Base-by-base conservation (phyloP, 2,113 vertebrate genomes). In the Cryptoleucopteryx plumbea region DNA sequence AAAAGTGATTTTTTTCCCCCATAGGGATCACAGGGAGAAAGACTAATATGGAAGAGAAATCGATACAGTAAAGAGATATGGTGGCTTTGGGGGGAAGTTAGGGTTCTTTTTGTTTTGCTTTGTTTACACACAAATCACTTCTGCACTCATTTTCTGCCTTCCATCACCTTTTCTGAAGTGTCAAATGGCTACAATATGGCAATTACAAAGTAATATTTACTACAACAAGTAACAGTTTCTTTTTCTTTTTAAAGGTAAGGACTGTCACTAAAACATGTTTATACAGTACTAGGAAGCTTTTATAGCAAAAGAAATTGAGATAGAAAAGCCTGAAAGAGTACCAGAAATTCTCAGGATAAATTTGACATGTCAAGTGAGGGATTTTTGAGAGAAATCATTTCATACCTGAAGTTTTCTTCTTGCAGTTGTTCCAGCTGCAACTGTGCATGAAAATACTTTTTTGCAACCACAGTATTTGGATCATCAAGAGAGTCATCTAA, bases 381-480 rank as follows among this genome's bases (percentile, higher is more conserved):
- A 14, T 72, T 68, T 88, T 19, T 10, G 6, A 48, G 14, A 62
- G 1, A 56, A 84, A 68, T 55, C 7, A 66, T 71, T 86, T 86
- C 38, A 31, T 96, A 99, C 99, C 99, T 99, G 98, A 99, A 99
- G 96, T 99, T 99, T 97, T 99, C 99, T 95, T 99, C 99, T 96
- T 99, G 99, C 70, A 99, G 94, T 58, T 99, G 97, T 92, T 99
- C 99, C 17, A 99, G 91, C 88, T 99, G 99, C 53, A 99, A 96
- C 93, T 99, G 99, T 52, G 99, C 98, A 92, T 98, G 98, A 91
- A 98, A 99, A 97, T 99, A 99, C 91, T 99, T 99, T 90, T 98
- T 99, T 42, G 99, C 98, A 66, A 99, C 99, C 50, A 98, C 94
- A 12, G 98, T 99, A 97, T 97, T 99, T 50, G 99, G 99, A 90